phyloP scores from a whole-genome alignment of 2,113 vertebrate genomes.

The Larimichthys polyactis region DNA sequence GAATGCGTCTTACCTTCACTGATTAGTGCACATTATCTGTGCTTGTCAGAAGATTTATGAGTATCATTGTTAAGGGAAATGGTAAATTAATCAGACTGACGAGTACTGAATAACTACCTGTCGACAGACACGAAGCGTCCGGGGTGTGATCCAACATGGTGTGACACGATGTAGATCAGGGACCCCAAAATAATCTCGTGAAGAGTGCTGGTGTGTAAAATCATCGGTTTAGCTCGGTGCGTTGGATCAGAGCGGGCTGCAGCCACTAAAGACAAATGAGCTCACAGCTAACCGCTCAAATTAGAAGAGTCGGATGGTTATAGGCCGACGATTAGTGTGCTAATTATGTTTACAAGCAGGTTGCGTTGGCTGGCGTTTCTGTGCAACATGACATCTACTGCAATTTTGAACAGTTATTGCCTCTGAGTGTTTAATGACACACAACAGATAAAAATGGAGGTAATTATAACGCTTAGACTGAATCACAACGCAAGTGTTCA shows the following conservation, averaged over 20 bases:
- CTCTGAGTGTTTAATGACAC: slow-evolving; percentile 9
- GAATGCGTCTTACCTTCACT: slow-evolving; percentile 68
- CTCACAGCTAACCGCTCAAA: slow-evolving; percentile 5
- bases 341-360: slow-evolving; percentile 34
- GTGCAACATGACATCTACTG: slow-evolving; percentile 4
- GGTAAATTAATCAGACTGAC: slow-evolving; percentile 16
- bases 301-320: slow-evolving; percentile 7
- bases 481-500: not conserved
- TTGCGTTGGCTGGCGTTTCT: not conserved
- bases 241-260: not conserved
- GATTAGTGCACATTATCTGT: slow-evolving; percentile 80
- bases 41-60: slow-evolving; percentile 84
- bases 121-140: not conserved
- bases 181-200: not conserved
- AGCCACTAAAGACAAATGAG: not conserved
- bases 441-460: slow-evolving; percentile 7
- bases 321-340: not conserved
- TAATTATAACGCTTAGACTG: not conserved
- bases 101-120: not conserved
- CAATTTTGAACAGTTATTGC: not conserved
- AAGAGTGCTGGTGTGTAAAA: not conserved
- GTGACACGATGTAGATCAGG: not conserved
- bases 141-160: not conserved
- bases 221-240: not conserved
- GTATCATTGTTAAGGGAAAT: slow-evolving; percentile 72